phyloP scores from a whole-genome alignment of 2,113 vertebrate species.

The Catagonus wagneri region DNA sequence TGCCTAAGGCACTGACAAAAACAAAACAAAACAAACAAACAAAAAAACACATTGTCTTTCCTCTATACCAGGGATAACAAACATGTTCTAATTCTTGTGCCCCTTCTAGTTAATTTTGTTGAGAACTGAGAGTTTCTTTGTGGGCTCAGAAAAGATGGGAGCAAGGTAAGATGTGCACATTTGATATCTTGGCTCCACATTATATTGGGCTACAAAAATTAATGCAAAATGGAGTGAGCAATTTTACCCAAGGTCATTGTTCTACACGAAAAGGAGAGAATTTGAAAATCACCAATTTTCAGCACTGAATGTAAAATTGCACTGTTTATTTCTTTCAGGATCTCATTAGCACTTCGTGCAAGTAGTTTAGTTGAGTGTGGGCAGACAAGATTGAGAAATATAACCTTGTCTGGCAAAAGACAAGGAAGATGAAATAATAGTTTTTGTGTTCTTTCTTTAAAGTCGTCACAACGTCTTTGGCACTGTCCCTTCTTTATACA shows the following conservation, averaged over 20 bases:
- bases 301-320: not conserved
- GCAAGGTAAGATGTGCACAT: not conserved
- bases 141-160: not conserved
- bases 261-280: slow-evolving; percentile 33
- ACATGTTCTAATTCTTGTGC: no score
- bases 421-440: not conserved
- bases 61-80: not conserved
- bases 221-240: slow-evolving; percentile 18
- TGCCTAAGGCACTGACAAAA: no score
- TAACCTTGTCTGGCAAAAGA: slow-evolving; percentile 37
- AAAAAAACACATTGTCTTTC: not conserved
- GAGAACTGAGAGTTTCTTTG: not conserved
- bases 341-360: slow-evolving; percentile 51
- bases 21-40: no score
- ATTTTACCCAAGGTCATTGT: slow-evolving; percentile 61
- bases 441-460: not conserved
- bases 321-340: slow-evolving; percentile 49
- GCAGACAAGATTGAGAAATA: slow-evolving; percentile 28
- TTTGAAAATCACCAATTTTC: slow-evolving; percentile 47
- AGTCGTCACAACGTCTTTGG: not conserved
- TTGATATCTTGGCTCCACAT: not conserved
- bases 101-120: not conserved
- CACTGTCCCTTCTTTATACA: not conserved
- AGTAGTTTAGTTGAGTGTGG: not conserved
- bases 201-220: not conserved